Percentiles rank a stretch among this genome's conserved stretches.
Conservation (phyloP, 2,113 vertebrate genomes). For the Macroglossus sobrinus region DNA sequence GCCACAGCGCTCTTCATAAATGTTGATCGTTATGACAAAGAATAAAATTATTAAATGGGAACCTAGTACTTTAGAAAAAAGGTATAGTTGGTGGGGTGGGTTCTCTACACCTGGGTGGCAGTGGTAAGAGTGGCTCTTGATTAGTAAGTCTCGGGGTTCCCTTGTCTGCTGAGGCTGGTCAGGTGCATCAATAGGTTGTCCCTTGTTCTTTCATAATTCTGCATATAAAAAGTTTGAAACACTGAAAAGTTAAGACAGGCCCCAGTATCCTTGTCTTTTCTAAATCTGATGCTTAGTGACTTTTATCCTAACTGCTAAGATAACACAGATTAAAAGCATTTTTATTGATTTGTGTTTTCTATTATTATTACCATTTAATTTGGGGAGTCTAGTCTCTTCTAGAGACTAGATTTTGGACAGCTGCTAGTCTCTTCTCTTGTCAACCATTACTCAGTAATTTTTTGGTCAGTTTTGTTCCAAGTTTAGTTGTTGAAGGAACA, state of each 20-base stretch:
- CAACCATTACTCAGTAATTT: constrained; percentile 54
- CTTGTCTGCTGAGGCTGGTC: not conserved
- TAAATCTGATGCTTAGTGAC: not conserved
- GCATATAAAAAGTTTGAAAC: not conserved
- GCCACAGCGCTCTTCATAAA: not conserved
- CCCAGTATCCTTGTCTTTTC: not conserved
- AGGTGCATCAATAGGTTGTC: fast-evolving
- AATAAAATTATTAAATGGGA: not conserved
- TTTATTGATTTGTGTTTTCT: not conserved
- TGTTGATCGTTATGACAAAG: not conserved
- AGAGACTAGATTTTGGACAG: no score
- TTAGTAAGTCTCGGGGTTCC: not conserved
- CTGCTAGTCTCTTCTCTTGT: not conserved
- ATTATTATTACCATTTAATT: not conserved
- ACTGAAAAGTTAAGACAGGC: not conserved
- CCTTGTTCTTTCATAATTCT: not conserved
- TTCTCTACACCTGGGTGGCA: not conserved
- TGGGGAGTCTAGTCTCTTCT: not conserved
- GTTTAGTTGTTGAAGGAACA: constrained; percentile 66
- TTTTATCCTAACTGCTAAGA: not conserved
- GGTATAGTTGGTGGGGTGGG: not conserved
- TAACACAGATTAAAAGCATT: not conserved
- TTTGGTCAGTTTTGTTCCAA: constrained; percentile 43
- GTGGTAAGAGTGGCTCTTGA: not conserved
- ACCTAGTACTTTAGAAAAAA: not conserved